Base-by-base conservation (phyloP, 2,113 vertebrate species). In the Platichthys stellatus region DNA sequence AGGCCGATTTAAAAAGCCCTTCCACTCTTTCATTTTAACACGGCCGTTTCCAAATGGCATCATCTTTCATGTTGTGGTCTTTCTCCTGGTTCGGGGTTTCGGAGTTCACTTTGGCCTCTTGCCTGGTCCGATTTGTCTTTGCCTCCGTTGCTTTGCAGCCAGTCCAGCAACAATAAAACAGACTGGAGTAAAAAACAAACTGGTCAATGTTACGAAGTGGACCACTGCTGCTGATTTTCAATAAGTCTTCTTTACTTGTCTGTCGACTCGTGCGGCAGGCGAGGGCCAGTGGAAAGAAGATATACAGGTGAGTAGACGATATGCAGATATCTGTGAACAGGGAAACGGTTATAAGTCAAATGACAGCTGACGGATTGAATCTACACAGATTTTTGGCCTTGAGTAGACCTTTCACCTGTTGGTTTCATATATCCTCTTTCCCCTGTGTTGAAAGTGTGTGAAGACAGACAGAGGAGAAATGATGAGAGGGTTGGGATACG, bases 1-100 rank as follows among this genome's bases (percentile, higher is more conserved):
- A 20, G 69, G 72, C 63, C 81, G 84, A 84, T 92, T 89, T 89
- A 80, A 89, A 86, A 91, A 89, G 84, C 59, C 74, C 80, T 31
- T 13, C 58, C 5, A 20, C 89, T 90, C 90, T 94, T 81, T 94
- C 90, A 94, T 94, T 92, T 93, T 84, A 78, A 89, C 87, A 86
- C 85, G 28, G 68, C 59, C 80, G 71, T 90, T 92, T 91, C 82
- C 89, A 91, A 87, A 90, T 87, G 78, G 76, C 74, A 86, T 92
- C 85, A 90, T 80, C 91, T 93, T 92, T 92, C 88, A 92, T 89
- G 81, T 88, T 21, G 67, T 14, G 6, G 79, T 76, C 84, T 88
- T 87, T 92, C 89, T 90, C 77, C 77, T 82, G 86, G 74, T 77
- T 83, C 62, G n/a, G 35, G 71, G 81, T 86, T 82, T 24, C 23